A percentile compares a stretch with the other conserved stretches of the same genome.
Evolutionary conservation across 2,113 vertebrate species (phyloP).

Genomic region (Peromyscus californicus): DNA sequence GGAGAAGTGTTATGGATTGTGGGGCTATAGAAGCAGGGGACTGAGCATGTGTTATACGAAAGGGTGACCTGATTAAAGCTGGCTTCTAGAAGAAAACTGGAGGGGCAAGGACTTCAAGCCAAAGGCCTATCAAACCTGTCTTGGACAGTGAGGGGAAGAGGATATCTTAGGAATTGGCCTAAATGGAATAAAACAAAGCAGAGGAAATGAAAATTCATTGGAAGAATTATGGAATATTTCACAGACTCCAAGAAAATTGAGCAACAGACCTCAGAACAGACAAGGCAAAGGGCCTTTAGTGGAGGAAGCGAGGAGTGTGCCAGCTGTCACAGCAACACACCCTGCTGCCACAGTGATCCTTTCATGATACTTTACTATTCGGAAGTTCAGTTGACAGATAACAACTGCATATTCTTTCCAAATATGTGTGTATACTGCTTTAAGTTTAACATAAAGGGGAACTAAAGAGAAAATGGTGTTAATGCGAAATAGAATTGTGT

Average conservation of each 20-base stretch:
- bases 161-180: conserved; percentile 54
- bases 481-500: background rate
- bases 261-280: conserved; percentile 12
- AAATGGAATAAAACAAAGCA: conserved; percentile 66
- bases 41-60: background rate
- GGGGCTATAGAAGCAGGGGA: background rate
- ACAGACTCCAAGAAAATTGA: conserved; percentile 53
- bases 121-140: conserved; percentile 29
- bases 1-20: background rate
- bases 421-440: background rate
- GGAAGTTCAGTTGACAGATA: conserved; percentile 51
- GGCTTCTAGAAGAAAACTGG: background rate
- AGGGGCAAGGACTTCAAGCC: background rate
- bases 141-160: conserved; percentile 38
- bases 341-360: background rate
- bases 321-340: background rate
- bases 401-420: conserved; percentile 6
- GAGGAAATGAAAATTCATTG: conserved; percentile 32
- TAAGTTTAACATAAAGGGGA: conserved; percentile 11
- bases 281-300: background rate
- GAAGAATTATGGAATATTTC: conserved; percentile 9
- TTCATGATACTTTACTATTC: background rate
- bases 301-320: background rate
- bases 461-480: background rate
- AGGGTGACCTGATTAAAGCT: conserved; percentile 1